These are phyloP conservation scores for Catharus fuscescens DNA, from an alignment of 2,113 vertebrate genomes.

Conservation along the genomic window DNA sequence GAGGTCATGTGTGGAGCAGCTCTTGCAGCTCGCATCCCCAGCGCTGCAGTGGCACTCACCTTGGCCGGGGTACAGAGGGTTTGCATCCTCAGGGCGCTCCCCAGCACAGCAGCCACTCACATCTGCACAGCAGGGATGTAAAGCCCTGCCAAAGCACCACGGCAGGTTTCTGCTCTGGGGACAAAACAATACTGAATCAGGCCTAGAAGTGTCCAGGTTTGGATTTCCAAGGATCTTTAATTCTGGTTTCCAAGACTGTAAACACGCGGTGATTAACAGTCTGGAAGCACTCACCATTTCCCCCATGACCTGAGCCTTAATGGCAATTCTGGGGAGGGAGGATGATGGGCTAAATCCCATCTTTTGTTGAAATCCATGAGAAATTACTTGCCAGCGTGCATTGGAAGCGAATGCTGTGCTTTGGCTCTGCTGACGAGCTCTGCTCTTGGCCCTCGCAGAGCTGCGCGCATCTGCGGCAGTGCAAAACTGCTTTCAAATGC, in stretches of 20 bases:
- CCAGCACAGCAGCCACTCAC: neutral
- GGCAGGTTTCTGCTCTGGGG: conserved; percentile 4
- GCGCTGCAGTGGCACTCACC: neutral
- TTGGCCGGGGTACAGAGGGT: neutral
- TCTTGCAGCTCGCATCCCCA: neutral
- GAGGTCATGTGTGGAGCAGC: neutral
- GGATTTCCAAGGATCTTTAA: neutral
- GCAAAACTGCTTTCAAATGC: neutral
- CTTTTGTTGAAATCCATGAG: neutral
- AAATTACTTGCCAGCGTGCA: neutral
- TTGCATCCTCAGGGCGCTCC: neutral
- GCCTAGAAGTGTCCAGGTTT: neutral
- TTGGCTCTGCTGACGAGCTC: neutral
- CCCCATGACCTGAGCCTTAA: neutral
- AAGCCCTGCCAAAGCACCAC: neutral
- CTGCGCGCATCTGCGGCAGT: fast-evolving
- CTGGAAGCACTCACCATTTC: conserved; percentile 33
- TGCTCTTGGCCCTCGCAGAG: neutral
- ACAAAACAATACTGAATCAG: neutral
- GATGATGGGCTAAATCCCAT: conserved; percentile 8
- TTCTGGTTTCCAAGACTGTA: conserved; percentile 41
- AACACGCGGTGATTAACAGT: neutral
- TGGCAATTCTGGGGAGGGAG: neutral
- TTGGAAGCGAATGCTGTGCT: neutral
- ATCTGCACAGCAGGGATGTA: neutral